Evolutionary conservation across 1,140 invertebrate species (phyloP), one percentile per base, ranked within the genome.

Genomic region (Apocrypta bakeri): DNA sequence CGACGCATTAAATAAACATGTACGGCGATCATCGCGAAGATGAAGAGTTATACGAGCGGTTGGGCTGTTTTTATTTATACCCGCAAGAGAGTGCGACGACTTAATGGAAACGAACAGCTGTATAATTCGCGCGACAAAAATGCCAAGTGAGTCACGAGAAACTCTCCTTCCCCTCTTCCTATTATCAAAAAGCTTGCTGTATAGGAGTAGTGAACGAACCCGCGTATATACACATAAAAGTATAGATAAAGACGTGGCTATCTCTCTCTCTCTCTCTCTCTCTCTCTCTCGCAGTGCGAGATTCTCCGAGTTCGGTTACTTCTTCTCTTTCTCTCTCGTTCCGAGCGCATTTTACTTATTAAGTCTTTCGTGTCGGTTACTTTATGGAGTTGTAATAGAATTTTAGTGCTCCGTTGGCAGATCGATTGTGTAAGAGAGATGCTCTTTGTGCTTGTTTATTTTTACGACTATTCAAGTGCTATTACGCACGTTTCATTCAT

Each of bases 51-150:
- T 66, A 75, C 56, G 42, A 12, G 21, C 29, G 29, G 21, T 12
- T 56, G 3, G 48, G 21, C 24, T 78, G 33, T 40, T 79, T 69
- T 79, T 69, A 79, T 79, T 79, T 69, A 79, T 37, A 37, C 75
- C 25, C 61, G 63, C 77, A n/a, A n/a, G 25, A n/a, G 37, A 8
- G 17, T 6, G 61, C 78, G 78, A 61, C 78, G 78, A 73, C 24
- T 72, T 63, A 80, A 69, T 79, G 63, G 42, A 74, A 74, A 74
- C 72, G 72, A 74, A 74, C 17, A 24, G 56, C 17, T 73, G 79
- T 73, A 73, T 80, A 63, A 80, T 80, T 73, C 68, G 69, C 79
- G 79, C 56, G 79, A 24, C 79, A 25, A 64, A 73, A 42, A 64
- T 61, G 66, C 37, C 64, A n/a, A 79, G 40, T 79, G 77, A 79